Evolutionary conservation across 37 sponge, comb jelly and placozoan genomes (phyloP).

Genomic region (Oscarella lobularis): DNA sequence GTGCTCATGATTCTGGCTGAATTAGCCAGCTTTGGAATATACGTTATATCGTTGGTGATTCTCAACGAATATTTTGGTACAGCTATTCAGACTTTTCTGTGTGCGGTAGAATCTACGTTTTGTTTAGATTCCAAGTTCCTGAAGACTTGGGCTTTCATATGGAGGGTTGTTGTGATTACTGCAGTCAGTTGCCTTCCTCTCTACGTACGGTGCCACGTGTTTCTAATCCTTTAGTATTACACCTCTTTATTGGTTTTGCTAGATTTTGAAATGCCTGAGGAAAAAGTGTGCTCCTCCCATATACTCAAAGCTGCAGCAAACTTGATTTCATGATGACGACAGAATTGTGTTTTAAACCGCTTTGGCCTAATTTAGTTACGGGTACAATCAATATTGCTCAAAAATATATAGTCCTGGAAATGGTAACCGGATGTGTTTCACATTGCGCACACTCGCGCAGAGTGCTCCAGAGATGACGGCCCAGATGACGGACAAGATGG

Average conservation of each 20-base stretch:
- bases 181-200: conserved; percentile 65
- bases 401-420: too few relatives aligned
- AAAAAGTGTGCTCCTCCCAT: conserved; percentile 71
- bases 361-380: too few relatives aligned
- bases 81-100: conserved; percentile 5
- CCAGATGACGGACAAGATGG: too few relatives aligned
- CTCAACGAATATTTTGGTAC: conserved; percentile 79
- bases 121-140: conserved; percentile 47
- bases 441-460: too few relatives aligned
- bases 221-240: too few relatives aligned
- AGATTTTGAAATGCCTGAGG: conserved; percentile 47
- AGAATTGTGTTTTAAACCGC: too few relatives aligned
- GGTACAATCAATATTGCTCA: too few relatives aligned
- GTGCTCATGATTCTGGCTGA: conserved; percentile 75
- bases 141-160: conserved; percentile 51
- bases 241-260: too few relatives aligned
- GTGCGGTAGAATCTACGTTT: background rate
- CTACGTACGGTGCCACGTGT: too few relatives aligned
- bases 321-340: too few relatives aligned
- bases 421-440: too few relatives aligned
- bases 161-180: conserved; percentile 72
- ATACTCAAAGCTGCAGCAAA: conserved; percentile 65
- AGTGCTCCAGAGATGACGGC: too few relatives aligned
- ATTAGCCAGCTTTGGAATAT: conserved; percentile 48
- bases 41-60: conserved; percentile 55